These are phyloP conservation scores for Pemphredon lugubris DNA, from an alignment of 2,888 invertebrate genomes.

Conservation along the genomic window DNA sequence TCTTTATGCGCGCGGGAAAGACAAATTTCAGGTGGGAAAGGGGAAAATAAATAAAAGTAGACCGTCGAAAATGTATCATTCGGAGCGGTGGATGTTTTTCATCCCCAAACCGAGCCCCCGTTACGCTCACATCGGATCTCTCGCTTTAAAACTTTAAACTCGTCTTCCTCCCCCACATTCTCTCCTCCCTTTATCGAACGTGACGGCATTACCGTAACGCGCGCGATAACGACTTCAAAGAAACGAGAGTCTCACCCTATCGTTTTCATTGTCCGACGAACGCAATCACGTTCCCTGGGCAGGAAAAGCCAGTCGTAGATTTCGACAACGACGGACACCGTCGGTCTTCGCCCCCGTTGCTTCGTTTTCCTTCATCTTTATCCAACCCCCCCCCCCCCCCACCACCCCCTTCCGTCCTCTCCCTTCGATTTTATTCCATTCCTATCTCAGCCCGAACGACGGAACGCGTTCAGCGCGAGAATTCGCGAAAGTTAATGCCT, in stretches of 20 bases:
- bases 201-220: constrained; percentile 55
- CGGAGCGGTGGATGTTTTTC: too few relatives aligned
- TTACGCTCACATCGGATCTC: too few relatives aligned
- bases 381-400: background rate
- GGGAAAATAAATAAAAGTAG: too few relatives aligned
- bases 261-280: constrained; percentile 50
- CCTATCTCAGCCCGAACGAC: constrained; percentile 40
- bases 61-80: too few relatives aligned
- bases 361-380: constrained; percentile 21
- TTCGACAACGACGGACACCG: background rate
- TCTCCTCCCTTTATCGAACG: too few relatives aligned
- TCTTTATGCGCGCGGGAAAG: too few relatives aligned
- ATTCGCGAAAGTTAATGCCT: constrained; percentile 48
- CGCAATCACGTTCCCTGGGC: constrained; percentile 15
- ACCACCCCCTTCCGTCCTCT: background rate
- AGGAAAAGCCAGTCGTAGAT: constrained; percentile 40
- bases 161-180: background rate
- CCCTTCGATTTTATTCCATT: constrained; percentile 41
- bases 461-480: constrained; percentile 21
- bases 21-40: too few relatives aligned
- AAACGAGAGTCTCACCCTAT: constrained; percentile 45
- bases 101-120: too few relatives aligned
- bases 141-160: too few relatives aligned
- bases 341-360: constrained; percentile 6
- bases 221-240: constrained; percentile 54